Evolutionary conservation across 2,888 invertebrate genomes (phyloP), one percentile per base, ranked within the genome.

Genomic region (Cyclophora albipunctata): DNA sequence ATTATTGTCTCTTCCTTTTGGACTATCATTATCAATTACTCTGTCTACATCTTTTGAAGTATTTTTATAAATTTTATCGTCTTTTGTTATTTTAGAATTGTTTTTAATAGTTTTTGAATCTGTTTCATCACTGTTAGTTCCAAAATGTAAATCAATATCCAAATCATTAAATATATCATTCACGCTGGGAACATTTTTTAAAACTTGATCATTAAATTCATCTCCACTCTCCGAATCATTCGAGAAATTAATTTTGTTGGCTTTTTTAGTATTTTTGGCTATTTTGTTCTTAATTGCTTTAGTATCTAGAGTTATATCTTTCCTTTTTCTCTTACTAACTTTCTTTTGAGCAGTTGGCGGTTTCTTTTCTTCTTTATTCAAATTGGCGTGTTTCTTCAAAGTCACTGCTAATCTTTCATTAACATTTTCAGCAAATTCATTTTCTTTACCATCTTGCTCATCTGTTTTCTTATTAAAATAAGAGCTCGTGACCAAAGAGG

Each of bases 161-260:
- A 86, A 69, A 55, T 81, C 75, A 41, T 71, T 67, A 53, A 81
- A 86, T 34, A 73, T 71, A 64, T 89, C 86, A 70, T 89, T 84
- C 0, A 89, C 89, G 73, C 88, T 88, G 0, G 88, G 89, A 3
- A 89, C 73, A 55, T 71, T 80, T 57, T 88, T 79, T 41, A 89
- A 64, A 34, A 78, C 54, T 20, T 51, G 51, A 49, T 46, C 60
- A 40, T 66, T 69, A 55, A 58, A 50, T 45, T 75, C 71, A 56
- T 67, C 71, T 51, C 66, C 62, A 56, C 57, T 66, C 6, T 60
- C 58, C 45, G 58, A 58, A 45, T 58, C 47, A 48, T 40, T 53
- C 4, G 42, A 20, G 2, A 20, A 4, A 45, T 37, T 52, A 53
- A 48, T 55, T 52, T 63, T 69, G 58, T 66, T 64, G 4, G 40